Evolutionary conservation across 1,140 invertebrate genomes (phyloP).

Genomic region (Drosophila rufa): DNA sequence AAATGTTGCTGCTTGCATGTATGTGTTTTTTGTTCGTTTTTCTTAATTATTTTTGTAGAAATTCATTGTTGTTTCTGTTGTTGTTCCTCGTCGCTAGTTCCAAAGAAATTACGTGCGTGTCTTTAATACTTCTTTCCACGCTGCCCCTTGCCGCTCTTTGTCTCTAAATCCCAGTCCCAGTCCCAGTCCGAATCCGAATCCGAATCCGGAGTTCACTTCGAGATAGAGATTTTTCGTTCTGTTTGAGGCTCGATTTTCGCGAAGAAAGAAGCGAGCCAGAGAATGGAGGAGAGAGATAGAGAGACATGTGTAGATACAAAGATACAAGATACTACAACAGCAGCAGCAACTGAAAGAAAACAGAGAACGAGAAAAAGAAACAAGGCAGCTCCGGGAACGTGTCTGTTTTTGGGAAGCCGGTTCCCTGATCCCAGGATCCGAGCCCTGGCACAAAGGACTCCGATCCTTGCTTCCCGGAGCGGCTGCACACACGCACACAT

Average conservation of each 20-base stretch:
- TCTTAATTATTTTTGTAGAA: slow-evolving; percentile 76
- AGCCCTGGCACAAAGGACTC: slow-evolving; percentile 2
- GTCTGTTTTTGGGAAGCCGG: slow-evolving; percentile 11
- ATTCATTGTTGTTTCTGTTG: slow-evolving; percentile 57
- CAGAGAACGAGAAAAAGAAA: not conserved
- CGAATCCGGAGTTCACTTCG: slow-evolving; percentile 14
- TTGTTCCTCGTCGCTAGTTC: slow-evolving; percentile 50
- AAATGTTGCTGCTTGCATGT: slow-evolving; percentile 25
- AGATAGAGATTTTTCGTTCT: slow-evolving; percentile 32
- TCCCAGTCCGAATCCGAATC: slow-evolving; percentile 14
- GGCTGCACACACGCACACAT: not conserved
- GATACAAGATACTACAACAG: slow-evolving; percentile 12
- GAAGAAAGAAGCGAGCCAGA: slow-evolving; percentile 37
- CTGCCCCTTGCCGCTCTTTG: not conserved
- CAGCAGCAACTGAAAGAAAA: slow-evolving; percentile 4
- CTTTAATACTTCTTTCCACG: slow-evolving; percentile 54
- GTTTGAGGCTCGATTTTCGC: slow-evolving; percentile 32
- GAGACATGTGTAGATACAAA: slow-evolving; percentile 50
- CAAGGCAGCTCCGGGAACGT: not conserved
- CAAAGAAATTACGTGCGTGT: slow-evolving; percentile 75
- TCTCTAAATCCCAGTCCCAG: not conserved
- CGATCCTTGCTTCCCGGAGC: slow-evolving; percentile 4
- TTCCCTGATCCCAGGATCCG: slow-evolving; percentile 5
- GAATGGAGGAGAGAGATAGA: slow-evolving; percentile 2
- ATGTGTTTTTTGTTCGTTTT: slow-evolving; percentile 16